Base-by-base conservation (phyloP, 1,140 invertebrate species). In the Plectrocnemia conspersa region DNA sequence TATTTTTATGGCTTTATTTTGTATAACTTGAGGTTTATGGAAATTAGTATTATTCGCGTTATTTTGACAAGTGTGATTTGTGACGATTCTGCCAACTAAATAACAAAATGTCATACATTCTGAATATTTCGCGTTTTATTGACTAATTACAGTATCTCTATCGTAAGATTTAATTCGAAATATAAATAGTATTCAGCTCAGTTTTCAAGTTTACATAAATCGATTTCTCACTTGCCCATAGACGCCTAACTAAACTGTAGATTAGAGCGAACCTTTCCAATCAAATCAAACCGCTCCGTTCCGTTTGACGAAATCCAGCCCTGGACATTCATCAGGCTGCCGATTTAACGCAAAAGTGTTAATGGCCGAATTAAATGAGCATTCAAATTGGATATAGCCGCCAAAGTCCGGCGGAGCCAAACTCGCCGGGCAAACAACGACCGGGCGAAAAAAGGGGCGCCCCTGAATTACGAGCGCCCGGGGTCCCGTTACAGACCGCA, bases 281-380 rank as follows among this genome's bases (percentile, higher is more conserved):
- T 54, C 45, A 36, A 58, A 58, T 58, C 49, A 54, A 38, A 23
- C 6, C 42, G 27, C n/a, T 21, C 16, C 54, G 16, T 18, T 18
- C 56, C 35, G 23, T 52, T 44, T 52, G 56, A 46, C 52, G 53
- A 49, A 58, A 58, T 58, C 54, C 52, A 18, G 49, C 29, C 38
- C 48, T 57, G 52, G 41, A 48, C 40, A 58, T 58, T 58, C 56
- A 58, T 58, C 54, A 53, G 42, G 38, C 50, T 49, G 44, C 33
- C 49, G 56, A 58, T 58, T 58, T 53, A 54, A 58, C 42, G 40
- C 49, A 58, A 58, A 58, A 54, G 56, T 58, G 56, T 58, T 54
- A 54, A 58, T 53, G 56, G 50, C 5, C 16, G 49, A 58, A 58
- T 47, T 47, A 35, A 58, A 45, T 44, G 49, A 58, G 29, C 29